Conservation (phyloP, 2,113 vertebrate species). For the Sylvia atricapilla region DNA sequence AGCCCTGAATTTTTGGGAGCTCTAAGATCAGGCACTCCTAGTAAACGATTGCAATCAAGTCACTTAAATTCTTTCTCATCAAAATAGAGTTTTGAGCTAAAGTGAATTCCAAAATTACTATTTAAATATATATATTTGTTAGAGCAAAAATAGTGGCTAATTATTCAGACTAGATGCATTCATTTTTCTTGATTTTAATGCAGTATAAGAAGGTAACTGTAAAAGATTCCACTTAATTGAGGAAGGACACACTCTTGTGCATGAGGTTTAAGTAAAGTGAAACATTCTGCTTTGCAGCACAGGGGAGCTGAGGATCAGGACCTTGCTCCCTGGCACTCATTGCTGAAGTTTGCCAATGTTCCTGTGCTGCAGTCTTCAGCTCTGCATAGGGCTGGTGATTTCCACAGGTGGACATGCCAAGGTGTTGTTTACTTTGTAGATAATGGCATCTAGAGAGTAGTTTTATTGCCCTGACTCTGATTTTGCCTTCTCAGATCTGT, state of each 20-base stretch:
- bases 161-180: not conserved
- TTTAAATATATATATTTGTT: not conserved
- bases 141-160: not conserved
- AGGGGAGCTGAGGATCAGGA: not conserved
- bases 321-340: not conserved
- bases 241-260: accelerated
- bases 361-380: not conserved
- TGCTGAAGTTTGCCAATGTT: not conserved
- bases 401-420: not conserved
- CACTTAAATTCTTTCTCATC: not conserved
- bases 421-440: not conserved
- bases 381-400: not conserved
- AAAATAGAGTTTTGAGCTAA: not conserved
- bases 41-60: not conserved
- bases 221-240: not conserved
- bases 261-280: not conserved
- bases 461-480: not conserved
- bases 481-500: slow-evolving; percentile 81
- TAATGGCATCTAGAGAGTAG: not conserved
- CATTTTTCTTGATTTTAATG: not conserved
- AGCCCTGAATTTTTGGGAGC: not conserved
- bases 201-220: not conserved
- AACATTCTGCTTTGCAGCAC: not conserved
- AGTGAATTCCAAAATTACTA: not conserved
- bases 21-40: not conserved